Evolutionary conservation across 1,140 invertebrate species (phyloP), one percentile per base, ranked within the genome.

Genomic region (Drosophila auraria): DNA sequence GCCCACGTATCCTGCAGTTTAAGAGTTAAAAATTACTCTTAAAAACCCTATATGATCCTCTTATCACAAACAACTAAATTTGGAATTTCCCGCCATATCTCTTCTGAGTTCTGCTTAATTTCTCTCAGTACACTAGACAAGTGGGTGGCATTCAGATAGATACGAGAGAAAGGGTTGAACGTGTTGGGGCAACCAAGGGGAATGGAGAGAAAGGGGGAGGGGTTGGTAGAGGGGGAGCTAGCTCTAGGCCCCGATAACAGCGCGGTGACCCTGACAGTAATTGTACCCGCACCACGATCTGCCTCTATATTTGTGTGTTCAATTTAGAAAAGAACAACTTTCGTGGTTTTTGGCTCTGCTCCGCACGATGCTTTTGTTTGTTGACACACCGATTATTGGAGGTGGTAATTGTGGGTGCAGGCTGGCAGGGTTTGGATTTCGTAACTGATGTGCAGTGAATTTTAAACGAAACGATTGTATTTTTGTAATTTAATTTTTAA

Each of bases 241-340:
- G 36, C 54, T 40, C 36, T 57, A 25, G 54, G 33, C 33, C 27
- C 36, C 60, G 80, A 82, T 82, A 83, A 83, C 56, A 50, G 44
- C 47, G 47, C 72, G 63, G 47, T 70, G 63, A 78, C 66, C 56
- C 62, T 71, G 66, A 63, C 54, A 57, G 65, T 58, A 69, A 76
- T 71, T 76, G 59, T 69, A 23, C 30, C 44, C 62, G 33, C 33
- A 51, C 54, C 33, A 17, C 33, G 15, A 57, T 42, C 23, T 36
- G n/a, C 44, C 33, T 66, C 23, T 60, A 44, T 77, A 47, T 63
- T 61, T 60, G 74, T 65, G 42, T 25, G 68, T 78, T 82, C 78
- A 82, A 78, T 86, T 82, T 79, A 82, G 78, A 80, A 65, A 61
- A 58, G 58, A 58, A 78, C 38, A 63, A 72, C 30, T 53, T 73